These are phyloP conservation scores for Nycteola revayana DNA, from an alignment of 2,888 invertebrate genomes.

Conservation along the genomic window DNA sequence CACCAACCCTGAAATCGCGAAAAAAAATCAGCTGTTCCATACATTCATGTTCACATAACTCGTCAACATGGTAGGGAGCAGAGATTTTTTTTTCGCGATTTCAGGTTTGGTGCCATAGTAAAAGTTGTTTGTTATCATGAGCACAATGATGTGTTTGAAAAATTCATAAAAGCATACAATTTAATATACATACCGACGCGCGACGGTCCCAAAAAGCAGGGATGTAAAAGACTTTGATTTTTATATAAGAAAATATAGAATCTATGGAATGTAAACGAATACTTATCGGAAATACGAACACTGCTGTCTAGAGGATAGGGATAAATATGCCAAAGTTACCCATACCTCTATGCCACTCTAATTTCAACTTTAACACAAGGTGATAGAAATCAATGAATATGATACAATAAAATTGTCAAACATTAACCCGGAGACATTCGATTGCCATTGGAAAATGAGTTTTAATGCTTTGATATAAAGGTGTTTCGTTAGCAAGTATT, in stretches of 20 bases:
- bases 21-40: too few relatives aligned
- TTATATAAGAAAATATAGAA: slow-evolving; percentile 21
- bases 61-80: too few relatives aligned
- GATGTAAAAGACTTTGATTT: slow-evolving; percentile 21
- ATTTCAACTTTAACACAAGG: slow-evolving; percentile 6
- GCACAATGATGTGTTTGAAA: too few relatives aligned
- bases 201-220: too few relatives aligned
- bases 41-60: too few relatives aligned
- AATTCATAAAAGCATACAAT: too few relatives aligned
- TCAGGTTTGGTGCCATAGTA: too few relatives aligned
- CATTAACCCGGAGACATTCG: slow-evolving; percentile 7
- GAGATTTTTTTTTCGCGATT: too few relatives aligned
- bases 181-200: too few relatives aligned
- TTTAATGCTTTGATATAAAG: slow-evolving; percentile 16
- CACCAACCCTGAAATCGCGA: too few relatives aligned
- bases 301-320: slow-evolving; percentile 13
- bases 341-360: not conserved
- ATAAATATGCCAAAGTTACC: slow-evolving; percentile 15
- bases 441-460: slow-evolving; percentile 11
- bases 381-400: slow-evolving; percentile 2
- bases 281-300: slow-evolving; percentile 22
- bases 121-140: too few relatives aligned
- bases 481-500: slow-evolving; percentile 16
- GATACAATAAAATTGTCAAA: slow-evolving; percentile 5
- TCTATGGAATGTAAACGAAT: slow-evolving; percentile 22